These are phyloP conservation scores for Orthosia cruda DNA, from an alignment of 2,888 invertebrate species.

Conservation along the genomic window DNA sequence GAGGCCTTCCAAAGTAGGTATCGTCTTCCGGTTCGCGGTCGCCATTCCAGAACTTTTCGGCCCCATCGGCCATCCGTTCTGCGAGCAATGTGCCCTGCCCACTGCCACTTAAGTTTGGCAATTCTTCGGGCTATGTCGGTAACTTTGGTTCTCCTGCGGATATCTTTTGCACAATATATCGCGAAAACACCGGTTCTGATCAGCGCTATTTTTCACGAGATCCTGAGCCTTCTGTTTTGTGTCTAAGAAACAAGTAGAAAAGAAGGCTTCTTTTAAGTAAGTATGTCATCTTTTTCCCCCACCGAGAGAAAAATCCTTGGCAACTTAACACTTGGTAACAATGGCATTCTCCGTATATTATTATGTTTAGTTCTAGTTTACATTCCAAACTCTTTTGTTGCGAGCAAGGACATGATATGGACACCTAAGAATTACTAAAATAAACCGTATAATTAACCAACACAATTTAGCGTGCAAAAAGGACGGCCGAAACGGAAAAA, in stretches of 20 bases:
- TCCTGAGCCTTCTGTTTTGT: background rate
- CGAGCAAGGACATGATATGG: slow-evolving; percentile 3
- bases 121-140: no score
- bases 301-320: background rate
- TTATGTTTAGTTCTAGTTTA: slow-evolving; percentile 9
- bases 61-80: no score
- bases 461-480: slow-evolving; percentile 11
- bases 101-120: no score
- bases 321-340: background rate
- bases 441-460: slow-evolving; percentile 19
- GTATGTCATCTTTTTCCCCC: background rate
- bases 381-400: slow-evolving; percentile 6
- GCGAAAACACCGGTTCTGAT: background rate
- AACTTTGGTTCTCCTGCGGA: no score
- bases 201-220: background rate
- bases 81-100: no score
- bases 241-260: background rate
- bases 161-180: background rate
- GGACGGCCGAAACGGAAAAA: slow-evolving; percentile 14
- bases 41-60: no score
- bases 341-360: background rate
- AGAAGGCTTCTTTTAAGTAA: background rate
- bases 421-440: slow-evolving; percentile 2
- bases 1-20: no score
- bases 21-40: no score